phyloP scores from a whole-genome alignment of 2,797 vertebrate species.

The Sebastolobus altivelis region DNA sequence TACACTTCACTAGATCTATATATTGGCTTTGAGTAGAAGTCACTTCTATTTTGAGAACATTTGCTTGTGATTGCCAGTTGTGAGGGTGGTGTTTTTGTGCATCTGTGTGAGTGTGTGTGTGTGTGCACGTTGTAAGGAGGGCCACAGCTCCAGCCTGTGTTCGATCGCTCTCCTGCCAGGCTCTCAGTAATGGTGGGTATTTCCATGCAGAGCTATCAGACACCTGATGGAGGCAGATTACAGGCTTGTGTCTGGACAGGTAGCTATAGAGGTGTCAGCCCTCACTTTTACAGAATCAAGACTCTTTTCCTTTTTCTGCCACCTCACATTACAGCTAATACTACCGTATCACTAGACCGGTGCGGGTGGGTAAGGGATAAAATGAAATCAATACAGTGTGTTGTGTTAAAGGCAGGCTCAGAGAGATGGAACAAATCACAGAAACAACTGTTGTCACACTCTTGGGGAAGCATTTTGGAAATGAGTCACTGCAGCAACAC shows the following conservation, averaged over 20 bases:
- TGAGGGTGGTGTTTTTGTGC: conserved; percentile 39
- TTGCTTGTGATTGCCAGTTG: conserved; percentile 52
- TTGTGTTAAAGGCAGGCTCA: neutral
- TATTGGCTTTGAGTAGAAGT: conserved; percentile 63
- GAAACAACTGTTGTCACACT: neutral
- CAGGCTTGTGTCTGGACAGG: conserved; percentile 58
- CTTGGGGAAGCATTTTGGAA: neutral
- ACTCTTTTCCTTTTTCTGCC: conserved; percentile 51
- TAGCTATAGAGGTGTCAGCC: conserved; percentile 57
- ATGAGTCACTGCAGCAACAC: neutral
- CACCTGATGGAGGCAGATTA: conserved; percentile 75
- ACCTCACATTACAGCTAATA: conserved; percentile 54
- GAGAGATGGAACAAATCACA: conserved; percentile 9
- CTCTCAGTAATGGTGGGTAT: conserved; percentile 72
- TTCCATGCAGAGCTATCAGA: conserved; percentile 70
- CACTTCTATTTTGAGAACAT: conserved; percentile 66
- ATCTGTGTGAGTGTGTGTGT: conserved; percentile 25
- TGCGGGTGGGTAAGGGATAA: conserved; percentile 19
- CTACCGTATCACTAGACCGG: conserved; percentile 41
- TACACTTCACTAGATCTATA: conserved; percentile 66
- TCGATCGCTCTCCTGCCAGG: conserved; percentile 51
- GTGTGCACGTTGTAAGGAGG: neutral
- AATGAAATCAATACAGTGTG: conserved; percentile 14
- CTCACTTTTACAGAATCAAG: conserved; percentile 61
- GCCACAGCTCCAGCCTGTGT: conserved; percentile 11